Base-by-base conservation (phyloP, 2,113 vertebrate genomes). In the Asarcornis scutulata region DNA sequence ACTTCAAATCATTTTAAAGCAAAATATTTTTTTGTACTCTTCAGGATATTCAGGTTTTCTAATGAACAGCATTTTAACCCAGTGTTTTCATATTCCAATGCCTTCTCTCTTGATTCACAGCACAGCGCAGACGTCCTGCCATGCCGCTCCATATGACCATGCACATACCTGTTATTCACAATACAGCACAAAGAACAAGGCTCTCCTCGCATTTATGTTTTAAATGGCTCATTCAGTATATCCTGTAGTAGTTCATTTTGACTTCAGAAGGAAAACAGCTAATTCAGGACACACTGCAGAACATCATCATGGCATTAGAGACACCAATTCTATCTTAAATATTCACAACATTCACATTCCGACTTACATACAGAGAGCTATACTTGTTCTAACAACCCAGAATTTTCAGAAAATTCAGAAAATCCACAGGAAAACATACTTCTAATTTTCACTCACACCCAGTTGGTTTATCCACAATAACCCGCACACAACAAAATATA, bases 31-130 rank as follows among this genome's bases (percentile, higher is more conserved):
- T 67, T 67, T 18, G 12, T 76, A 69, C 58, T 89, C 77, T 29
- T 66, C 77, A 94, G 79, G 88, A 86, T 67, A 88, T 90, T 84
- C 69, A 86, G 53, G 77, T 94, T 96, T 92, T 42, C 36, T 76
- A 91, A 87, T 46, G 59, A 93, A 76, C 18, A 63, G n/a, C n/a
- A 18, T 42, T 58, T 56, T 26, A 82, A 95, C 50, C 8, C 69
- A 83, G n/a, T 52, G 62, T 60, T 89, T 94, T 83, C 81, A 75
- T n/a, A 89, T 6, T 31, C 66, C 76, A 44, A n/a, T 58, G 77
- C 13, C 23, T 86, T 84, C 69, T 79, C 63, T 59, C 66, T 73
- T 69, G 38, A 85, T 68, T 84, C 88, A 68, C 26, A 48, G 31
- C 66, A 44, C 48, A 60, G 64, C 11, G 16, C 48, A 86, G 83